Base-by-base conservation (phyloP, 2,888 invertebrate species). In the Dyspetes luteomarginatus region DNA sequence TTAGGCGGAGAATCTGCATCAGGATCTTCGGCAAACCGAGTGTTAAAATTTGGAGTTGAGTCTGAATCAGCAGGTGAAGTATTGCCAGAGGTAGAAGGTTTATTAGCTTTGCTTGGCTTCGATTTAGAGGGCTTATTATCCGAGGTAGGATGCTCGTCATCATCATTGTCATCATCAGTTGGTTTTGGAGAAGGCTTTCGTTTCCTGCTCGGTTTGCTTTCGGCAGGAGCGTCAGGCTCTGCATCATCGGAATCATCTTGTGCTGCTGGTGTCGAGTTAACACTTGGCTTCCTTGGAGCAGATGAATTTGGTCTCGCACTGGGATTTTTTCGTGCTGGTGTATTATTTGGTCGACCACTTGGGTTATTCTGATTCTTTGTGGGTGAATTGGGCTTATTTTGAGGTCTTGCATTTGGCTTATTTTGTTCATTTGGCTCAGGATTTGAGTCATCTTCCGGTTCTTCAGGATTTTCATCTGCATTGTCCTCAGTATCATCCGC, bases 21-120 rank as follows among this genome's bases (percentile, higher is more conserved):
- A 12, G 81, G 76, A 36, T 81, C 80, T 64, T 76, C 81, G 2
- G 30, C 36, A 17, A 81, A 58, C 12, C 81, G 72, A 12, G 77
- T 15, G 0, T 28, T 65, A 0, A 81, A 48, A 68, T 64, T 15
- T 15, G 80, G 72, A 7, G 36, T 4, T 28, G 36, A 12, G 0
- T 17, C 72, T 17, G 75, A 26, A 56, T 80, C 58, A 0, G 36
- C 17, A 0, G 69, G 30, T 4, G 45, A 15, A 15, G 26, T 28
- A 19, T 50, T 7, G 15, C 56, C 77, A 3, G 64, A 7, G 12
- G 45, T 64, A 15, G 65, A 15, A 50, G 45, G 41, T 15, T 65
- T 65, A 3, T 56, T 58, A 2, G 9, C 12, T 15, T 78, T 77
- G 3, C 5, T 19, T 45, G 67, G 67, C 22, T 65, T 72, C 17